Base-by-base conservation (phyloP, 2,113 vertebrate genomes). In the Oncorhynchus keta region DNA sequence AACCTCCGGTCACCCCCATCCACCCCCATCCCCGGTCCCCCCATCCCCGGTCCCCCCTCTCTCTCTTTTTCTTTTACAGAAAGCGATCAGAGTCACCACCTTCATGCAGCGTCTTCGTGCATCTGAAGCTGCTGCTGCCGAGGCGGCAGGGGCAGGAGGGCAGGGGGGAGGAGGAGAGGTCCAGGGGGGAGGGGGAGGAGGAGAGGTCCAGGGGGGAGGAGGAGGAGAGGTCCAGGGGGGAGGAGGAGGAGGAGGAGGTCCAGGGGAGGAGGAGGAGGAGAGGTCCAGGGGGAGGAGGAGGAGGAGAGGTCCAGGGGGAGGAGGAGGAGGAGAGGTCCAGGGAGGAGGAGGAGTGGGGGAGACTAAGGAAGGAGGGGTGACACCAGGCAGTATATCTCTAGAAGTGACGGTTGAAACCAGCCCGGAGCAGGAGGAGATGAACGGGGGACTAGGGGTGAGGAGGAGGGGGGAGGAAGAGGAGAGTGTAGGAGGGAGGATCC, bases 81-180 rank as follows among this genome's bases (percentile, higher is more conserved):
- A 96, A 94, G 95, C 95, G 0, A 95, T 95, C 68, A 93, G 95
- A 16, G 93, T 95, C 59, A 95, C 95, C 59, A 95, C 95, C 20
- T 95, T 96, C 85, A 95, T 96, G 95, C 95, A 96, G 70, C 92
- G 94, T 4, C 89, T 96, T 80, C 92, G 93, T 12, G 18, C 88
- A 5, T 77, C 32, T 64, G 89, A 93, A 75, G 90, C 76, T 59
- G 87, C 84, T 11, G 39, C 39, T 16, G 12, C 49, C 3, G 49
- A 51, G 14, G 49, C 49, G 3, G 49, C 49, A 1, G 14, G 1
- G 14, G 49, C 2, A 14, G 49, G 49, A 16, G 16, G 49, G 12
- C 49, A 55, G 4, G 39, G 72, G 82, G 24, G 24, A 24, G 24
- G 24, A 24, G 24, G 24, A 24, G n/a, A n/a, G n/a, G n/a, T n/a